A percentile compares a stretch with the other conserved stretches of the same genome.
Conservation (phyloP, 2,113 vertebrate genomes). For the Brachypodius melanocephalos region DNA sequence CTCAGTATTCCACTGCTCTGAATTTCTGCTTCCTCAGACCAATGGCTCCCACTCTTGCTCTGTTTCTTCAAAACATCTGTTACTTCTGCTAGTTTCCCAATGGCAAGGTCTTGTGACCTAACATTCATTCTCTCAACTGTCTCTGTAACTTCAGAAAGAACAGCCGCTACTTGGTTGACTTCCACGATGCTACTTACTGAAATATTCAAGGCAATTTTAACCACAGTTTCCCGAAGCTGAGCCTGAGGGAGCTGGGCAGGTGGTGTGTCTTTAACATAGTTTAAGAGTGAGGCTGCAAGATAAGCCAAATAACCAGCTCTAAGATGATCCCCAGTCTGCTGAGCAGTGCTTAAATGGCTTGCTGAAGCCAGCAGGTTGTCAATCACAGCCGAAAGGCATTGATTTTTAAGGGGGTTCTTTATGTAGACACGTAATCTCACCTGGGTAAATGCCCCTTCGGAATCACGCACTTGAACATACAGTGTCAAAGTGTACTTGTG, state of each 20-base stretch:
- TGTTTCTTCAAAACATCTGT: not conserved
- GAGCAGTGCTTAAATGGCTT: not conserved
- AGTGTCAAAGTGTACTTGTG: conserved; percentile 17
- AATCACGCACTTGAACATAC: conserved; percentile 51
- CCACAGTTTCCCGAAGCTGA: conserved; percentile 37
- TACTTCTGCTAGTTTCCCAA: conserved; percentile 28
- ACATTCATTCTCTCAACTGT: not conserved
- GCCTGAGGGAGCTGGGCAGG: not conserved
- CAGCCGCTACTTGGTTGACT: conserved; percentile 59
- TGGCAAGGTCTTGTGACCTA: not conserved
- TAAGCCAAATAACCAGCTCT: conserved; percentile 51
- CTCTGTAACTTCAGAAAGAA: conserved; percentile 53
- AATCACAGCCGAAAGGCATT: not conserved
- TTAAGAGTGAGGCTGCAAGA: conserved; percentile 58
- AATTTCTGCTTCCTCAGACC: conserved; percentile 60
- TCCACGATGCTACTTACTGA: not conserved
- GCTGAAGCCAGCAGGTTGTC: not conserved
- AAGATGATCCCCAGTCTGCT: conserved; percentile 27
- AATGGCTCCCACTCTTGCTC: not conserved
- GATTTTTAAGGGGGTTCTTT: not conserved
- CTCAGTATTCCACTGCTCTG: conserved; percentile 61
- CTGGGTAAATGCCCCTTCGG: conserved; percentile 55
- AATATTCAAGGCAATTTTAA: conserved; percentile 33
- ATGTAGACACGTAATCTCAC: not conserved
- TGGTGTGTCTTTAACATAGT: not conserved